Percentiles rank a stretch among this genome's conserved stretches.
Conservation (phyloP, 2,888 invertebrate genomes). For the Pammene fasciana region DNA sequence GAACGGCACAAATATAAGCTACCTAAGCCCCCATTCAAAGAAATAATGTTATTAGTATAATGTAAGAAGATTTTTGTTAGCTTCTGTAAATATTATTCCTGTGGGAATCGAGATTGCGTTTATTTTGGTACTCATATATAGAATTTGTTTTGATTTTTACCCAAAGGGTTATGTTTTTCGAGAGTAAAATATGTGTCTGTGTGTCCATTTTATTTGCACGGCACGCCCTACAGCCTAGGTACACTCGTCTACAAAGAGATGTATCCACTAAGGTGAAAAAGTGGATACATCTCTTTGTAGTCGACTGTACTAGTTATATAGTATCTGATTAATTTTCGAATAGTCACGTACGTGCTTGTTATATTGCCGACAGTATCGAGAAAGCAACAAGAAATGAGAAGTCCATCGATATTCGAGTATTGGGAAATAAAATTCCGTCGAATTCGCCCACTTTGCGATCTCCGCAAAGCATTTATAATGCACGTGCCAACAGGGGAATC, state of each 20-base stretch:
- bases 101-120: not conserved
- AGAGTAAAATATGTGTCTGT: no score
- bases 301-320: no score
- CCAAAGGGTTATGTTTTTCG: no score
- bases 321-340: not conserved
- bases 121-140: not conserved
- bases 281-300: no score
- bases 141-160: no score
- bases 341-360: not conserved
- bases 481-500: conserved; percentile 68
- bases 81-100: conserved; percentile 8
- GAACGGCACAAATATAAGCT: conserved; percentile 35
- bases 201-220: no score
- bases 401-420: conserved; percentile 45
- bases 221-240: no score
- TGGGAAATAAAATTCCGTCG: conserved; percentile 61
- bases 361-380: conserved; percentile 1
- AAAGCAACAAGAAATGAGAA: conserved; percentile 11
- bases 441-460: conserved; percentile 60
- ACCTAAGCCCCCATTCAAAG: conserved; percentile 2
- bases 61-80: conserved; percentile 1
- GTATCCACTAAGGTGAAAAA: no score
- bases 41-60: conserved; percentile 16
- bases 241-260: no score
- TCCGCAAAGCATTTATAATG: conserved; percentile 71